Conservation (phyloP, 2,888 invertebrate species). For the Peribatodes rhomboidaria region DNA sequence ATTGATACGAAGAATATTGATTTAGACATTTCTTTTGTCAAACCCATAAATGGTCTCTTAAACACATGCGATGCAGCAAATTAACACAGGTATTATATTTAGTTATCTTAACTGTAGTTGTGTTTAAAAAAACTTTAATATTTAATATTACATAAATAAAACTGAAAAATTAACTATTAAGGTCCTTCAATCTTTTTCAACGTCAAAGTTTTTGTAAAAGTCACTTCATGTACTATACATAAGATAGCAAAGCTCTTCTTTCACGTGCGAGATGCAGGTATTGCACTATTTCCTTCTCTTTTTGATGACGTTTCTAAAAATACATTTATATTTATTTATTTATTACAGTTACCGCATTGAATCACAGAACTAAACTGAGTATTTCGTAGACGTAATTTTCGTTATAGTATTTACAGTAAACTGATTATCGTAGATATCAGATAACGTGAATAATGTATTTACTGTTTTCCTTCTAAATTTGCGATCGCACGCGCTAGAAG, state of each 20-base stretch:
- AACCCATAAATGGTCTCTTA: background rate
- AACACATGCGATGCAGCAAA: background rate
- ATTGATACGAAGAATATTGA: slow-evolving; percentile 40
- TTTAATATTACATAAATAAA: too few species aligned
- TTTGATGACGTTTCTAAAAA: background rate
- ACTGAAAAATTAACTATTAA: too few species aligned
- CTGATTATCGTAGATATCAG: slow-evolving; percentile 1
- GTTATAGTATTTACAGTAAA: slow-evolving; percentile 11
- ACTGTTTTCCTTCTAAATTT: background rate
- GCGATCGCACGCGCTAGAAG: background rate
- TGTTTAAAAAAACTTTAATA: too few species aligned
- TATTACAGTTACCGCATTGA: background rate
- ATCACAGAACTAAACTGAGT: background rate
- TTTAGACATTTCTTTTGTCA: slow-evolving; percentile 13
- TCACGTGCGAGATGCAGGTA: background rate
- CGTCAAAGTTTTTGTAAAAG: too few species aligned
- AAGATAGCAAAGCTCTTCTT: background rate
- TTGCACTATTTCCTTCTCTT: background rate
- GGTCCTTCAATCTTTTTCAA: too few species aligned
- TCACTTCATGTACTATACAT: too few species aligned
- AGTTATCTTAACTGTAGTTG: too few species aligned
- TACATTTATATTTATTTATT: background rate
- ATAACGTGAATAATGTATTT: background rate
- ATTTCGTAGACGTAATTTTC: slow-evolving; percentile 11
- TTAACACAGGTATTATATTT: background rate